Base-by-base conservation (phyloP, 2,888 invertebrate genomes). In the Pachymerium ferrugineum region DNA sequence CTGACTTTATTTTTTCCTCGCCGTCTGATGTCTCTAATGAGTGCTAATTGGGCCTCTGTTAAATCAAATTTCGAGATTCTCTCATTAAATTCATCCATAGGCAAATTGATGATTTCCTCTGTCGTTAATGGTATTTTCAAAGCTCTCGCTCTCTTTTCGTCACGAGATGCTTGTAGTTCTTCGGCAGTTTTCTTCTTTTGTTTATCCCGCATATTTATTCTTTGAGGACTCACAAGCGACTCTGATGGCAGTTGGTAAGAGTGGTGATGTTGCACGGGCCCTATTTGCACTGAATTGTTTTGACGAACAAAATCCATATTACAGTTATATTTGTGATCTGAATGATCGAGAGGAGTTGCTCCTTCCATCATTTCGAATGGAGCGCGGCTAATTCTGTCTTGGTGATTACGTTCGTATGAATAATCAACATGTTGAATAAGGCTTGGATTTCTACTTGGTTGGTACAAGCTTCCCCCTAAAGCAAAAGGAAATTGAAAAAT, bases 1-100 rank as follows among this genome's bases (percentile, higher is more conserved):
- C 14, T 74, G 78, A 91, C 90, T 87, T 96, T 95, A 82, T 96
- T 95, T 84, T 95, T 95, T 70, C 96, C 96, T 70, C 91, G 86
- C 70, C 97, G 85, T 54, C 97, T 85, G 68, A 97, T 97, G 81
- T 97, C 97, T 76, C 96, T 86, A 76, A 97, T 95, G 35, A 97
- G 87, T 0, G 95, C 94, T 38, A 97, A 85, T 80, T 97, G 97
- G 1, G 92, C 89, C 81, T 97, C 97, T 77, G 91, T 93, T 74
- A 97, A 86, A 83, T 95, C 95, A 82, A 94, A 94, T 80, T 94
- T 94, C 71, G 94, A 93, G 28, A 97, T 86, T 3, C 96, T 88
- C 82, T 97, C 97, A 83, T 96, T 97, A 84, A 97, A 97, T 83
- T 96, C 96, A 81, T 97, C 97, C 92, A 97, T 97, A 0, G 97